These are phyloP conservation scores for Callopanchax toddi DNA, from an alignment of 2,113 vertebrate species.

Conservation along the genomic window DNA sequence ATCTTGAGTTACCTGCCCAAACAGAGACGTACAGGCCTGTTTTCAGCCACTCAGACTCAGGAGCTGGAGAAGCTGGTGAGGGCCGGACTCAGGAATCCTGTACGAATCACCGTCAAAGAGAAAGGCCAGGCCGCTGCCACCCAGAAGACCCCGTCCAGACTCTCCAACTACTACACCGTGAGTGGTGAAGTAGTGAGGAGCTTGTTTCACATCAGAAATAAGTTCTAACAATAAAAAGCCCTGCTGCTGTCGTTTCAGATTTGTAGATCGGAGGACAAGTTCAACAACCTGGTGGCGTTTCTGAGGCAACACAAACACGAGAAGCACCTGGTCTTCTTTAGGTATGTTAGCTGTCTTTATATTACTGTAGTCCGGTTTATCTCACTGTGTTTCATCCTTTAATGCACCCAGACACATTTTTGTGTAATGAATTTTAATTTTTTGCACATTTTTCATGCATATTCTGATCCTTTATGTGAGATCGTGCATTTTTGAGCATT, in stretches of 20 bases:
- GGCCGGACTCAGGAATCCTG: constrained; percentile 93
- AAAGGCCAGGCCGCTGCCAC: constrained; percentile 85
- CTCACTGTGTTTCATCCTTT: too few relatives aligned
- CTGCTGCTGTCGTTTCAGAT: constrained; percentile 71
- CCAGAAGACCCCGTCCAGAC: constrained; percentile 90
- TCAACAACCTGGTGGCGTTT: constrained; percentile 93
- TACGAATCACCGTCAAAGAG: constrained; percentile 93
- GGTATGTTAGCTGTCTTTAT: constrained; percentile 68
- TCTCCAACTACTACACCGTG: constrained; percentile 93
- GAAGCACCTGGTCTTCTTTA: constrained; percentile 96
- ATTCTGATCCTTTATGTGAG: too few relatives aligned
- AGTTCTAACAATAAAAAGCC: neutral
- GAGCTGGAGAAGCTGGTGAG: constrained; percentile 96
- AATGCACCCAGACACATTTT: too few relatives aligned
- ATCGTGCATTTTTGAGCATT: too few relatives aligned
- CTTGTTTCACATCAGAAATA: neutral
- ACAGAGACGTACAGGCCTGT: constrained; percentile 93
- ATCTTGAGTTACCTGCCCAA: constrained; percentile 92
- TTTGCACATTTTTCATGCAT: too few relatives aligned
- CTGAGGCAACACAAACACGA: constrained; percentile 89
- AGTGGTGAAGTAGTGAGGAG: constrained; percentile 40
- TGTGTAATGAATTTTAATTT: too few relatives aligned
- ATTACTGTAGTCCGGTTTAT: too few relatives aligned
- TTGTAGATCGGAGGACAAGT: constrained; percentile 91
- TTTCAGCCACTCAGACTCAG: constrained; percentile 97